These are phyloP conservation scores for Entomobrya multifasciata DNA, from an alignment of 2,888 invertebrate species.

Conservation along the genomic window DNA sequence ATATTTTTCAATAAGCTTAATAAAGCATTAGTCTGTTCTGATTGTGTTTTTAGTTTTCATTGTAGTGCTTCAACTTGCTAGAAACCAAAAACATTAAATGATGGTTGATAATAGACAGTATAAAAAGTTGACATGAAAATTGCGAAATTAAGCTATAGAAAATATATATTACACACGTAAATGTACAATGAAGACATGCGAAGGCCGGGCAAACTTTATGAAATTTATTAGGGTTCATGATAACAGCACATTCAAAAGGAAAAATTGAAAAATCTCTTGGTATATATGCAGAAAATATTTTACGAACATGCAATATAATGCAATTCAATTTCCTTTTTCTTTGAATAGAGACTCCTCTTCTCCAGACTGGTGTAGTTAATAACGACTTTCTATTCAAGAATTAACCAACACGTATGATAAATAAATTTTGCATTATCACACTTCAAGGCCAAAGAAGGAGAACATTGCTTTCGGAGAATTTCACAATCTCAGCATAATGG, in stretches of 20 bases:
- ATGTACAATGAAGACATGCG: neutral
- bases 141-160: neutral
- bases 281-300: constrained; percentile 16
- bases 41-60: too few relatives aligned
- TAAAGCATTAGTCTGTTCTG: neutral
- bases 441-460: too few relatives aligned
- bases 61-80: neutral
- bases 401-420: constrained; percentile 9
- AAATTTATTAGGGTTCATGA: constrained; percentile 12
- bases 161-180: neutral
- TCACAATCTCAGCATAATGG: too few relatives aligned
- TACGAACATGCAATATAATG: neutral
- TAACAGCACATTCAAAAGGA: neutral
- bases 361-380: too few relatives aligned
- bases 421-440: too few relatives aligned
- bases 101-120: constrained; percentile 26
- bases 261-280: neutral
- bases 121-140: constrained; percentile 21
- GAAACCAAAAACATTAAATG: constrained; percentile 4
- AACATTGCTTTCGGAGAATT: too few relatives aligned
- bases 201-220: too few relatives aligned
- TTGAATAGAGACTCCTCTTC: too few relatives aligned
- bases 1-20: constrained; percentile 28
- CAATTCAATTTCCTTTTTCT: too few relatives aligned
- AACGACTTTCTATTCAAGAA: too few relatives aligned